Conservation (phyloP, 2,797 vertebrate genomes). For the Sarcoramphus papa region DNA sequence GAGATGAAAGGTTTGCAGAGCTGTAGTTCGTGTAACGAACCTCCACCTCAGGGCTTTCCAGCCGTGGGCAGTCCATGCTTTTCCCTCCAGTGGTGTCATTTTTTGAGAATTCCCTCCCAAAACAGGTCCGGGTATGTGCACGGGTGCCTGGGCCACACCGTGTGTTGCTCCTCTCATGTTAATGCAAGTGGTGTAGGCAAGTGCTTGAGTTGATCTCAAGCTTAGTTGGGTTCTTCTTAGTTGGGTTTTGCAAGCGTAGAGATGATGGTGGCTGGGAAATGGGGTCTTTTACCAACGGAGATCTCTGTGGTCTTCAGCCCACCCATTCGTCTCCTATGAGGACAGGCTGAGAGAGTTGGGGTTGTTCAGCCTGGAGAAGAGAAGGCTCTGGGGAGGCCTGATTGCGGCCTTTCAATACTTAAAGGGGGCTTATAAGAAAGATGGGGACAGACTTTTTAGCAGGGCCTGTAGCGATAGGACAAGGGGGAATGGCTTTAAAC, state of each 20-base stretch:
- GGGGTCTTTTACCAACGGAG: background rate
- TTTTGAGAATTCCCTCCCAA: background rate
- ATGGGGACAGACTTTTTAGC: background rate
- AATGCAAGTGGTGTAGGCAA: background rate
- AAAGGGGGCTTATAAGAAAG: background rate
- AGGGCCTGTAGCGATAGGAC: accelerated
- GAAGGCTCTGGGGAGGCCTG: accelerated
- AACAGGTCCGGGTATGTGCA: background rate
- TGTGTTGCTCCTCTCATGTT: background rate
- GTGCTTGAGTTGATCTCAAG: background rate
- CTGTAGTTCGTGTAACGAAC: background rate
- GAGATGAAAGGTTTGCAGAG: background rate
- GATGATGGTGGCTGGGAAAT: background rate
- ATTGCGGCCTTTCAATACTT: accelerated
- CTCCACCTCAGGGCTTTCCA: background rate
- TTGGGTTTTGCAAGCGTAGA: background rate
- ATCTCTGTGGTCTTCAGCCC: background rate
- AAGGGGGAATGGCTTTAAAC: background rate
- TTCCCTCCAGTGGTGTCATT: background rate
- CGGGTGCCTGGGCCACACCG: accelerated
- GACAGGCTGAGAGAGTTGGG: background rate
- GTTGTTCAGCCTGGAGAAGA: background rate
- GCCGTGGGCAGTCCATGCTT: background rate
- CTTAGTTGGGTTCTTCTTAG: background rate
- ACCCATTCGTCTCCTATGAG: background rate